These are phyloP conservation scores for Chrysomela aeneicollis DNA, from an alignment of 2,888 invertebrate species.

Conservation along the genomic window DNA sequence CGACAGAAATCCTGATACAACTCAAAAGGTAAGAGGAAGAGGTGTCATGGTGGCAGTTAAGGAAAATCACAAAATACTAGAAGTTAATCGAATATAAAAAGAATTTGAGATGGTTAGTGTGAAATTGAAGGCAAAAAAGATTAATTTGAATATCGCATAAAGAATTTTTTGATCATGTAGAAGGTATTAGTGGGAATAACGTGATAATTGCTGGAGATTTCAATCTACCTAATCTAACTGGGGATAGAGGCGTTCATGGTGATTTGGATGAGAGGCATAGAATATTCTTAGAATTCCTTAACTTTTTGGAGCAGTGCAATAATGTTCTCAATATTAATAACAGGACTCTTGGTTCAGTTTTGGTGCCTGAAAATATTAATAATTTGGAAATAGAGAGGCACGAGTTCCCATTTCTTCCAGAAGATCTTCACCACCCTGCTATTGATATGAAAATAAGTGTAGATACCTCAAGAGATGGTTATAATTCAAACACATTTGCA, in stretches of 20 bases:
- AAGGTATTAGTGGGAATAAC: background rate
- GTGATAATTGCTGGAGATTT: background rate
- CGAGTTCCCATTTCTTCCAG: background rate
- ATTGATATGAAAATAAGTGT: background rate
- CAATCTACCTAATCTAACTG: background rate
- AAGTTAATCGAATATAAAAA: background rate
- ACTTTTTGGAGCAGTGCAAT: background rate
- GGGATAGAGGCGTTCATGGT: background rate
- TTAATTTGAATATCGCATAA: background rate
- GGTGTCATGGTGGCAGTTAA: background rate
- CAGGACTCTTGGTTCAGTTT: background rate
- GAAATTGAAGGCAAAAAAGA: background rate
- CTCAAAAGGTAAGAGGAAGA: background rate
- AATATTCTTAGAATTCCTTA: background rate
- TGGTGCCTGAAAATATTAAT: background rate
- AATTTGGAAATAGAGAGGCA: constrained; percentile 1
- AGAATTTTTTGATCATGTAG: background rate
- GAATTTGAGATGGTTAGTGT: background rate
- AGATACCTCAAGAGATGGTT: background rate
- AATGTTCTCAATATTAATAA: background rate
- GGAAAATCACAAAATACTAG: background rate
- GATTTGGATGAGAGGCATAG: constrained; percentile 2
- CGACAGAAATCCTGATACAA: background rate
- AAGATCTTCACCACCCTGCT: background rate
- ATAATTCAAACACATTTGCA: background rate